phyloP scores from a whole-genome alignment of 2,888 invertebrate species.

The Podotricha telesiphe region DNA sequence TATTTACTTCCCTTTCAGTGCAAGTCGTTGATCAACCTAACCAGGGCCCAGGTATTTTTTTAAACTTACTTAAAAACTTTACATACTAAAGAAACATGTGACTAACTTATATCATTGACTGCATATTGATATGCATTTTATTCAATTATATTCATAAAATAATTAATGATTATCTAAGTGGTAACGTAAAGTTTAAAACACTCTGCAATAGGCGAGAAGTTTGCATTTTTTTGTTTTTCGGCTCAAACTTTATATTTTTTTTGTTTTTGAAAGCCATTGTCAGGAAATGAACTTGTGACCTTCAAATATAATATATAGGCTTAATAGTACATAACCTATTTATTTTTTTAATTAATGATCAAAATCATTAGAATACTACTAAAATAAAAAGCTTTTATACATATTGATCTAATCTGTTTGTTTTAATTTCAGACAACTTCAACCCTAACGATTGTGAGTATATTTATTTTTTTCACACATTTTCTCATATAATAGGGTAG shows the following conservation, averaged over 20 bases:
- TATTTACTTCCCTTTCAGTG: conserved; percentile 12
- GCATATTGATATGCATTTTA: too few relatives aligned
- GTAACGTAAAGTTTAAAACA: background rate
- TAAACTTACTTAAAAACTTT: background rate
- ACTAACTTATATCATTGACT: too few relatives aligned
- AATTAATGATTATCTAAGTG: background rate
- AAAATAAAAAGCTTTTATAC: too few relatives aligned
- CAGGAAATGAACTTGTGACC: background rate
- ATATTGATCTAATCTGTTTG: background rate
- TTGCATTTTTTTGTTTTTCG: too few relatives aligned
- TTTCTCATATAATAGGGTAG: too few relatives aligned
- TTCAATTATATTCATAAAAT: too few relatives aligned
- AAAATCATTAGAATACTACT: too few relatives aligned
- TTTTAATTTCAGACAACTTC: conserved; percentile 4
- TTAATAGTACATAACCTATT: too few relatives aligned
- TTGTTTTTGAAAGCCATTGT: too few relatives aligned
- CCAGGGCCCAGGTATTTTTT: background rate
- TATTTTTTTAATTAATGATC: too few relatives aligned
- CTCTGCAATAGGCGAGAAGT: background rate
- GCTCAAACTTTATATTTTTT: too few relatives aligned
- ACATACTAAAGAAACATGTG: background rate
- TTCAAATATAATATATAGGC: background rate
- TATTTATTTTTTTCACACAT: background rate
- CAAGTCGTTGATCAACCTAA: conserved; percentile 13
- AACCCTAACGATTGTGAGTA: conserved; percentile 1